phyloP scores from a whole-genome alignment of 2,888 invertebrate genomes.

The Trichopria drosophilae region DNA sequence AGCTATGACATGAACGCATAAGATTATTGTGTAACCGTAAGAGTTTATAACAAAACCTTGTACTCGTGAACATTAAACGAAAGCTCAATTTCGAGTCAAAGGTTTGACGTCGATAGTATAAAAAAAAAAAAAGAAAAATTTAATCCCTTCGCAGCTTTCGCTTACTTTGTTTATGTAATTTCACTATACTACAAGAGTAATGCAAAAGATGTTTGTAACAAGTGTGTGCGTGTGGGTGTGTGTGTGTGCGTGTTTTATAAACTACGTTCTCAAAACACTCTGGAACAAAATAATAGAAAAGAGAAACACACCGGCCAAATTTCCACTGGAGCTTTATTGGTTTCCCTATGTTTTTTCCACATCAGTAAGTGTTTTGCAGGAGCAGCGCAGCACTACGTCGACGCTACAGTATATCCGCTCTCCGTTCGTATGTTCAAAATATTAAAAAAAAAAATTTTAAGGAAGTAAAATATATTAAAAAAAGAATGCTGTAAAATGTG shows the following conservation, averaged over 20 bases:
- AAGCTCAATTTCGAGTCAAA: no score
- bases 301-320: no score
- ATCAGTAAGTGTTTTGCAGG: constrained; percentile 57
- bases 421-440: no score
- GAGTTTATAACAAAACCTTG: constrained; percentile 12
- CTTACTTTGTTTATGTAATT: constrained; percentile 39
- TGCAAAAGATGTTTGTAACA: constrained; percentile 47
- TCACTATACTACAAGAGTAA: constrained; percentile 43
- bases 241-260: no score
- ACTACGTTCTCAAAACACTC: no score
- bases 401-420: no score
- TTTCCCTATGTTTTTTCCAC: constrained; percentile 46
- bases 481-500: no score
- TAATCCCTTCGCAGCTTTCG: constrained; percentile 44
- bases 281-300: no score
- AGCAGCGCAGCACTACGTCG: constrained; percentile 55
- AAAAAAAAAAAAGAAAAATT: constrained; percentile 14
- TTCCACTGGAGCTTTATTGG: neutral
- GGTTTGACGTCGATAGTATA: no score
- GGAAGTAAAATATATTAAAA: neutral
- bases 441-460: constrained; percentile 9
- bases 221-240: constrained; percentile 30
- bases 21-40: constrained; percentile 51
- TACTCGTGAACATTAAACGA: no score
- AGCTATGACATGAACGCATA: constrained; percentile 53